Percentiles rank a stretch among this genome's conserved stretches.
These are phyloP conservation scores for Ramphastos sulfuratus DNA, from an alignment of 2,113 vertebrate species.

Conservation along the genomic window DNA sequence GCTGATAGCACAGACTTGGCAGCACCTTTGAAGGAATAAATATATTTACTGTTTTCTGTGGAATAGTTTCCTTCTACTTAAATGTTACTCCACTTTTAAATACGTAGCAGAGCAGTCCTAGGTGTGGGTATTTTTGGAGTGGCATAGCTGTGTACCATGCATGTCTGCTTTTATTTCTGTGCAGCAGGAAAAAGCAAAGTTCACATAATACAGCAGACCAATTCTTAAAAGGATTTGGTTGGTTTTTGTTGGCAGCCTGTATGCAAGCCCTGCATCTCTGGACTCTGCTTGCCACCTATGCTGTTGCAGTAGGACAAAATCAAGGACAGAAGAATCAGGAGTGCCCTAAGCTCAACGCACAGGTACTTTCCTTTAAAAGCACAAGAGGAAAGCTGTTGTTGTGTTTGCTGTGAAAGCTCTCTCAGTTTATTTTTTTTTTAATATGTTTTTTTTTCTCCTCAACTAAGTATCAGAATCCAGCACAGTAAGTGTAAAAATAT, in stretches of 20 bases:
- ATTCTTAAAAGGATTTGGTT: conserved; percentile 64
- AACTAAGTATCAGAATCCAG: not conserved
- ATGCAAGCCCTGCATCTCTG: conserved; percentile 66
- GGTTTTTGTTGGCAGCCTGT: conserved; percentile 69
- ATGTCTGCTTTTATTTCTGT: conserved; percentile 25
- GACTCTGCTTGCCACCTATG: conserved; percentile 60
- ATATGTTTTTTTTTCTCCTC: not conserved
- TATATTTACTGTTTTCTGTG: not conserved
- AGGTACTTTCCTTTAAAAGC: conserved; percentile 66
- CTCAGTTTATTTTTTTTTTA: not conserved
- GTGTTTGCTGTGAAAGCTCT: not conserved
- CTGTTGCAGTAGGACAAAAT: conserved; percentile 67
- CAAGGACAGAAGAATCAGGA: conserved; percentile 71
- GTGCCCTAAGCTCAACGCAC: conserved; percentile 61
- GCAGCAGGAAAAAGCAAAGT: conserved; percentile 17
- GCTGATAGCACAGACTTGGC: not conserved
- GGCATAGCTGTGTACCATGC: not conserved
- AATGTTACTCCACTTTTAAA: not conserved
- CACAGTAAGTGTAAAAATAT: not conserved
- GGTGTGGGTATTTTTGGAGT: not conserved
- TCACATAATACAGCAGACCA: conserved; percentile 17
- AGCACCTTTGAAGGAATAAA: conserved; percentile 1
- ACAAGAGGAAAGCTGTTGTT: conserved; percentile 7
- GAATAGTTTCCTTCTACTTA: not conserved
- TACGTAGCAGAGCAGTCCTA: not conserved